Conservation (phyloP, 1,140 invertebrate species). For the Oppia nitens region DNA sequence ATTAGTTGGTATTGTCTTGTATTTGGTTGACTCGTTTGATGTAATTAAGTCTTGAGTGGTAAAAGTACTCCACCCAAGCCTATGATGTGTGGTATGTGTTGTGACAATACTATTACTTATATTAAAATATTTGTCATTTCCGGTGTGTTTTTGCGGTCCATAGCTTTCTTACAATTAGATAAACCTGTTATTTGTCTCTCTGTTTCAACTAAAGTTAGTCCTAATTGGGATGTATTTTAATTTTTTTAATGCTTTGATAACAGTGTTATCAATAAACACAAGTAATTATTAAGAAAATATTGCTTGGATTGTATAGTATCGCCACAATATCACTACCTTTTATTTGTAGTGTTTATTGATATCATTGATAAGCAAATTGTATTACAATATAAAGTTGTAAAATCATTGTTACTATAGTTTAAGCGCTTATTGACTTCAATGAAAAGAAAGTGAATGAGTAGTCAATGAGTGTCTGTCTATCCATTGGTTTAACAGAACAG, state of each 20-base stretch:
- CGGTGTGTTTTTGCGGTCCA: not conserved
- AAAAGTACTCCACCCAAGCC: not conserved
- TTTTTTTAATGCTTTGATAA: too few species aligned
- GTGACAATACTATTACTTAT: not conserved
- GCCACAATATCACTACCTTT: not conserved
- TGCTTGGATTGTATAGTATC: not conserved
- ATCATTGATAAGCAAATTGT: not conserved
- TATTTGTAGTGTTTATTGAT: too few species aligned
- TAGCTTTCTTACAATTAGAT: not conserved
- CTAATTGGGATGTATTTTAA: not conserved
- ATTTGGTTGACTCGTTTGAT: too few species aligned
- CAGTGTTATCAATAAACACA: not conserved
- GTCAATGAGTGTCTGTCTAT: not conserved
- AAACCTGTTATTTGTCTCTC: not conserved
- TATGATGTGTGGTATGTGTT: not conserved
- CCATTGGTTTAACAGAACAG: not conserved
- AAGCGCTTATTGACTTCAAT: not conserved
- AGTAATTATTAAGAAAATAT: not conserved
- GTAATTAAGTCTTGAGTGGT: not conserved
- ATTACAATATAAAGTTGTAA: not conserved
- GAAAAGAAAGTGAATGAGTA: not conserved
- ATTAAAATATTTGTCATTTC: not conserved
- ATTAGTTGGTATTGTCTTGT: too few species aligned
- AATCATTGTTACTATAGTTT: not conserved
- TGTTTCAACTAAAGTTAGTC: not conserved